Evolutionary conservation across 2,797 vertebrate genomes (phyloP).

Genomic region (Erithacus rubecula): DNA sequence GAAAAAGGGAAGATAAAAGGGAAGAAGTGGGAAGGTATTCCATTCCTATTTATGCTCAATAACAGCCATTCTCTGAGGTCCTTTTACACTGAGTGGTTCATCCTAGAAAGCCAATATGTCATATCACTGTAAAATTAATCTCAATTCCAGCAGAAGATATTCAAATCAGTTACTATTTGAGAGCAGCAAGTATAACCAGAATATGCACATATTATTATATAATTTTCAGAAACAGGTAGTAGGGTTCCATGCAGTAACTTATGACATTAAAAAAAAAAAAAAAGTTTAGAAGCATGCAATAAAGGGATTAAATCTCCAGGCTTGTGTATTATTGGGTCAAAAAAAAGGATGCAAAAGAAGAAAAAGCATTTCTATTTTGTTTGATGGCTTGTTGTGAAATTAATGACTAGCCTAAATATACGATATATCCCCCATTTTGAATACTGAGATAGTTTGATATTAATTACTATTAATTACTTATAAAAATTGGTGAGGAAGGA

Average conservation of each 20-base stretch:
- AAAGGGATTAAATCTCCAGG: background rate
- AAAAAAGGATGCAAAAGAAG: background rate
- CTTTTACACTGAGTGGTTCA: background rate
- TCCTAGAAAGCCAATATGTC: background rate
- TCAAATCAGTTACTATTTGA: background rate
- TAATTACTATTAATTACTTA: background rate
- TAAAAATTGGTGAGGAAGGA: background rate
- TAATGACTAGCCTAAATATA: background rate
- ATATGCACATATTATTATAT: background rate
- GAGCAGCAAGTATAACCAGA: background rate
- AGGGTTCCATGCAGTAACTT: background rate
- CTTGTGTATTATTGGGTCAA: background rate
- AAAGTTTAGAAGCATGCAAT: background rate
- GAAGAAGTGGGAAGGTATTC: background rate
- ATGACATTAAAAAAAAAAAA: background rate
- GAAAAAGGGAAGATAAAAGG: background rate
- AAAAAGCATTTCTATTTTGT: background rate
- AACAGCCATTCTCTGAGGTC: background rate
- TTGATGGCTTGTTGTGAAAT: background rate
- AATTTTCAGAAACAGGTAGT: background rate
- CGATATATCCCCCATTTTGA: rapidly evolving
- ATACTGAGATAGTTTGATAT: background rate
- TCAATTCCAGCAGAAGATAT: background rate
- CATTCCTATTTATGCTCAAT: background rate
- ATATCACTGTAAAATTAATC: background rate